Percentiles rank a stretch among this genome's conserved stretches.
phyloP scores from a whole-genome alignment of 2,113 vertebrate genomes.

The Lichenostomus cassidix region DNA sequence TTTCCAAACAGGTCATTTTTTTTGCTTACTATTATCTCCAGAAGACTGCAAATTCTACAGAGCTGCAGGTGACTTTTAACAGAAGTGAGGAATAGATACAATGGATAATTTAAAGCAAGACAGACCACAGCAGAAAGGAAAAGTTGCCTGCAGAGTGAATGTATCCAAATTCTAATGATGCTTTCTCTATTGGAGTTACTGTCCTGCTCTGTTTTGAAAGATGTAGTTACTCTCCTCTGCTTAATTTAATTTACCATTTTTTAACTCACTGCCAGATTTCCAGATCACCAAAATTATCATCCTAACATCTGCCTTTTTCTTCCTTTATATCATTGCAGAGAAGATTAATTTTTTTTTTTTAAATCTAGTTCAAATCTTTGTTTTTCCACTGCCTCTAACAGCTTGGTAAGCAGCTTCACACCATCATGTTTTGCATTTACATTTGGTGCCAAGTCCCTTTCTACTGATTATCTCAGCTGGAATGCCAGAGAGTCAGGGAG shows the following conservation, averaged over 20 bases:
- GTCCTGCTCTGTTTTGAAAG: constrained; percentile 39
- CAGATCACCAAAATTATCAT: constrained; percentile 31
- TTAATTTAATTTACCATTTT: constrained; percentile 61
- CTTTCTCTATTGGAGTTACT: not conserved
- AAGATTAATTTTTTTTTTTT: constrained; percentile 17
- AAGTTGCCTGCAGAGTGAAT: constrained; percentile 48
- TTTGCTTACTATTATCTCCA: constrained; percentile 24
- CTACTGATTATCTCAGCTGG: constrained; percentile 72
- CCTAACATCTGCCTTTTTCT: constrained; percentile 40
- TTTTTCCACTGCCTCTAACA: constrained; percentile 41
- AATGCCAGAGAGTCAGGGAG: constrained; percentile 2
- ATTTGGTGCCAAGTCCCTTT: constrained; percentile 59
- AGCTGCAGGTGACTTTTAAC: constrained; percentile 37
- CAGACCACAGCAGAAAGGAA: constrained; percentile 24
- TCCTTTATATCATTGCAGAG: constrained; percentile 19
- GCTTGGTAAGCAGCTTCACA: constrained; percentile 53
- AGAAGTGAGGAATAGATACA: constrained; percentile 30
- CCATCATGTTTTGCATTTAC: constrained; percentile 60
- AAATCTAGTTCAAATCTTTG: constrained; percentile 2
- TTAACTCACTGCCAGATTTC: constrained; percentile 27
- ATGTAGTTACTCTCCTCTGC: not conserved
- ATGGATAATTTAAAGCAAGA: constrained; percentile 50
- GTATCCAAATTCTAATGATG: constrained; percentile 31
- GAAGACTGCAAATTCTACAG: constrained; percentile 34
- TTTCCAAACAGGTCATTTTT: constrained; percentile 50